phyloP scores from a whole-genome alignment of 2,888 invertebrate species.

The Acronicta leporina region DNA sequence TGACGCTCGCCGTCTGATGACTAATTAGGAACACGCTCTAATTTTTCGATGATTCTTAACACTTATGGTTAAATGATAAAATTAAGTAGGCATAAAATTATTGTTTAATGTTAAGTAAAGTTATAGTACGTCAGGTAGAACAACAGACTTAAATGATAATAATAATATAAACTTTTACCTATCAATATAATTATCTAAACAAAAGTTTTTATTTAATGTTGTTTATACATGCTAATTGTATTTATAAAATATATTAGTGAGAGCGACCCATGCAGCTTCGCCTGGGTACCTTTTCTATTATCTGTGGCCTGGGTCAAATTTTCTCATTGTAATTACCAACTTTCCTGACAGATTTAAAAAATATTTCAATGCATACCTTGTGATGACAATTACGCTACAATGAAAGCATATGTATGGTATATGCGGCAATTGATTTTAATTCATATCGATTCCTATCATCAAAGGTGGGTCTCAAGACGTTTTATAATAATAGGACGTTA shows the following conservation, averaged over 20 bases:
- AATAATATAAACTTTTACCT: background rate
- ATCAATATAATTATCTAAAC: too few species aligned
- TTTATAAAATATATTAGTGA: too few species aligned
- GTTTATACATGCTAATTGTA: too few species aligned
- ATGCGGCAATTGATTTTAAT: slow-evolving; percentile 30
- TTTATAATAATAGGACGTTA: slow-evolving; percentile 26
- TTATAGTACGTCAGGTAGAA: background rate
- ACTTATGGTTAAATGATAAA: background rate
- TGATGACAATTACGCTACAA: too few species aligned
- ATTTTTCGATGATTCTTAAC: slow-evolving; percentile 22
- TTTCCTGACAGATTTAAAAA: too few species aligned
- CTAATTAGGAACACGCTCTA: slow-evolving; percentile 49
- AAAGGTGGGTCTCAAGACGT: slow-evolving; percentile 19
- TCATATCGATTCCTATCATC: slow-evolving; percentile 13
- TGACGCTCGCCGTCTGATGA: slow-evolving; percentile 61
- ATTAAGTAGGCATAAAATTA: background rate
- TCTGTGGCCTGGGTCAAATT: too few species aligned
- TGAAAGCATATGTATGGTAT: too few species aligned
- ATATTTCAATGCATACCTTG: too few species aligned
- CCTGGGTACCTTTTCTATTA: too few species aligned
- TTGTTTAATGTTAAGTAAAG: background rate
- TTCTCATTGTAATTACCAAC: too few species aligned
- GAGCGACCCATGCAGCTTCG: too few species aligned
- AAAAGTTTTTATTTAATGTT: too few species aligned
- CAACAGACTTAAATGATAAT: slow-evolving; percentile 1